Evolutionary conservation across 2,888 invertebrate genomes (phyloP).

Genomic region (Psococerastis gibbosa): DNA sequence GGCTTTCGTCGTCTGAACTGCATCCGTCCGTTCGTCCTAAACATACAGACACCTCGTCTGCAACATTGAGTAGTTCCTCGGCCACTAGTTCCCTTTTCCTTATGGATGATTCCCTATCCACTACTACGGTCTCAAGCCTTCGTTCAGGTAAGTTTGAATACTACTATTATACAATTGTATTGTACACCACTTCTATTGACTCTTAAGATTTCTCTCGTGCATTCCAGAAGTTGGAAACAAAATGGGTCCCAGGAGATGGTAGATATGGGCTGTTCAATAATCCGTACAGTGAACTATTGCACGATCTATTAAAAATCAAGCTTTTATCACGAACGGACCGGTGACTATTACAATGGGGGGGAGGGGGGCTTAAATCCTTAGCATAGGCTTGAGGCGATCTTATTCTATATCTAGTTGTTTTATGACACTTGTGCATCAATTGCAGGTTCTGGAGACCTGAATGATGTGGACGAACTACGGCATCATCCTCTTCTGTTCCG

Average conservation of each 20-base stretch:
- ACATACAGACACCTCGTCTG: constrained; percentile 17
- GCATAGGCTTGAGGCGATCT: too few relatives aligned
- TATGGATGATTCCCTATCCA: constrained; percentile 4
- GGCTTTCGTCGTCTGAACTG: constrained; percentile 13
- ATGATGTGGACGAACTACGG: constrained; percentile 31
- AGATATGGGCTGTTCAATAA: too few relatives aligned
- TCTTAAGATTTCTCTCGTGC: background rate
- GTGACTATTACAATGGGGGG: too few relatives aligned
- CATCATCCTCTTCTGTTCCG: constrained; percentile 39
- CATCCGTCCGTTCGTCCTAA: constrained; percentile 18
- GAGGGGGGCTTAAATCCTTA: too few relatives aligned
- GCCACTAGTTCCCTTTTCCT: constrained; percentile 35
- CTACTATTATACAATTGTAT: too few relatives aligned
- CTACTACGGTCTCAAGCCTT: constrained; percentile 4
- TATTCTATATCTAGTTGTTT: too few relatives aligned
- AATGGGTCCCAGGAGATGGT: too few relatives aligned
- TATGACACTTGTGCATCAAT: background rate
- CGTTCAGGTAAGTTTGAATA: constrained; percentile 1
- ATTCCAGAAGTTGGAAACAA: too few relatives aligned
- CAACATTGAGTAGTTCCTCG: constrained; percentile 27
- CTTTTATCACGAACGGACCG: too few relatives aligned
- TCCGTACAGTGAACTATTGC: too few relatives aligned
- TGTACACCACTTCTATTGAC: background rate
- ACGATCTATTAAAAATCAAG: too few relatives aligned
- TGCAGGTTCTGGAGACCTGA: constrained; percentile 28